phyloP scores from a whole-genome alignment of 2,797 vertebrate species.

The Melanogrammus aeglefinus region DNA sequence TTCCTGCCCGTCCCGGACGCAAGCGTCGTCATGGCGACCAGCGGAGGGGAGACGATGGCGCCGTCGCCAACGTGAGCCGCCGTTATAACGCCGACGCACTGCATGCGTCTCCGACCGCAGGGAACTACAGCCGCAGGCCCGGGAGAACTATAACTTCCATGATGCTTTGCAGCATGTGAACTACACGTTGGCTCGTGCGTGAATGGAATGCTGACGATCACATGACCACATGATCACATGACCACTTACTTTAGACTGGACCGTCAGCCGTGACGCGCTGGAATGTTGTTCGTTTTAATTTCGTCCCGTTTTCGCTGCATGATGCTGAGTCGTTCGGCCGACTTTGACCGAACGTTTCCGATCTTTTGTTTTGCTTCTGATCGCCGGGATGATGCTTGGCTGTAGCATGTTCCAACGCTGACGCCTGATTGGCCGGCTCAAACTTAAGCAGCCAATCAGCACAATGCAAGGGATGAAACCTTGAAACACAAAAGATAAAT shows the following conservation, averaged over 20 bases:
- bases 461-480: too few species aligned
- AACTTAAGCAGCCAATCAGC: too few species aligned
- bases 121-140: conserved; percentile 23
- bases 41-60: conserved; percentile 40
- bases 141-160: conserved; percentile 16
- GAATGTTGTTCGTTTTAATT: conserved; percentile 1
- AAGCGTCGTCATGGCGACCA: conserved; percentile 8
- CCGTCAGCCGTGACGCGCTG: neutral
- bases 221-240: neutral
- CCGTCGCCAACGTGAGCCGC: conserved; percentile 68
- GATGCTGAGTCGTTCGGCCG: neutral
- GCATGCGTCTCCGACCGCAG: conserved; percentile 24
- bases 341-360: neutral
- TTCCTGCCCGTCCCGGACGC: conserved; percentile 53
- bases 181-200: conserved; percentile 14
- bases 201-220: neutral
- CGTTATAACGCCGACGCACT: conserved; percentile 35
- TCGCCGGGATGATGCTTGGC: neutral
- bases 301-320: conserved; percentile 29
- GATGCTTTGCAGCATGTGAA: conserved; percentile 50
- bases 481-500: too few species aligned
- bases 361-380: neutral
- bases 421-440: too few species aligned
- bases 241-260: too few species aligned
- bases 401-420: neutral